Evolutionary conservation across 2,797 vertebrate genomes (phyloP), one percentile per base, ranked within the genome.

Genomic region (Acanthiza pusilla): DNA sequence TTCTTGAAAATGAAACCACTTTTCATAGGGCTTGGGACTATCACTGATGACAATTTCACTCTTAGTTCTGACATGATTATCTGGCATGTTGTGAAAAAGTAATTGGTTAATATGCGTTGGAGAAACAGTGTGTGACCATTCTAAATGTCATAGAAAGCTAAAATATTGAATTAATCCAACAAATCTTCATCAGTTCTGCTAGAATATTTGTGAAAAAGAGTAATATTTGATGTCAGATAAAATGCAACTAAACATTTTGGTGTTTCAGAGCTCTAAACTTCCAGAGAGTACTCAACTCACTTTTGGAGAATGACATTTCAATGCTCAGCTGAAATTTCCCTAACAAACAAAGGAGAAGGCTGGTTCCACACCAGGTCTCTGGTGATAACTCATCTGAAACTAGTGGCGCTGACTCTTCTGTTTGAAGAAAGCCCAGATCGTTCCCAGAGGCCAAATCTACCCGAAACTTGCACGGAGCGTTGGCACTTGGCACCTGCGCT

Each of bases 371-470:
- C 68, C 42, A 85, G 26, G 16, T 32, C 85, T 91, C 75, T 79
- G 27, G 13, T 36, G 60, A 32, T 36, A 93, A 83, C 36, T 79
- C 77, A 55, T 36, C 30, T 19, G 22, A 91, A 96, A 84, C 57
- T 65, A 25, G 20, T 45, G 55, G 38, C 17, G 38, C 58, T 66
- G 75, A 80, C 27, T 95, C 32, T 79, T 84, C 55, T 77, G 58
- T 53, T 47, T 92, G 63, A 72, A 84, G 85, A 88, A 93, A 92
- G 89, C 60, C 62, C 20, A 9, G 43, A 63, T 61, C 36, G 51
- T 81, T 91, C 91, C 88, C 92, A 94, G 80, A 87, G 93, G 82
- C 84, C 89, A 70, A 36, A 93, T 84, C 54, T 80, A n/a, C 50
- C 70, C 26, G 55, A 29, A 95, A 70, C 53, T 16, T 72, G 58